phyloP scores from a whole-genome alignment of 2,888 invertebrate genomes.

The Archips crataeganus region DNA sequence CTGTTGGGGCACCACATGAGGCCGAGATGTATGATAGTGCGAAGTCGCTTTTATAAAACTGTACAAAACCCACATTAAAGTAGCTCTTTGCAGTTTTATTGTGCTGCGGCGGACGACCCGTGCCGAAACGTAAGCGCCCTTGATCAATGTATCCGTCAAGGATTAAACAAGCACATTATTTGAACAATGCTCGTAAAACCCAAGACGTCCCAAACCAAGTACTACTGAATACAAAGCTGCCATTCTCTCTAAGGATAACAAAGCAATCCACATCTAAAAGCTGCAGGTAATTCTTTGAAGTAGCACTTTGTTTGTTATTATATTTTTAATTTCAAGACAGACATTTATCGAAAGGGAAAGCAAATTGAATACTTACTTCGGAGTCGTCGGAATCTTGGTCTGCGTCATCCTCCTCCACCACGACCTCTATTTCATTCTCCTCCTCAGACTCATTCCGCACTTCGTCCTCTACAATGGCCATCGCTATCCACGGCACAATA shows the following conservation, averaged over 20 bases:
- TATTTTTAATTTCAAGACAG: neutral
- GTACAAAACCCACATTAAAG: neutral
- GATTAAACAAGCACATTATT: neutral
- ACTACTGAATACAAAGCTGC: neutral
- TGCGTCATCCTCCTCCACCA: slow-evolving; percentile 75
- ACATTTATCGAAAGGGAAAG: slow-evolving; percentile 19
- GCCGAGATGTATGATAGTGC: neutral
- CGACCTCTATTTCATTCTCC: slow-evolving; percentile 80
- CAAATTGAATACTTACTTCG: slow-evolving; percentile 64
- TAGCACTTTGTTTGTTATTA: neutral
- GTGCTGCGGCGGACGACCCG: neutral
- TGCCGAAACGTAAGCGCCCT: neutral
- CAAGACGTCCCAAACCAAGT: neutral
- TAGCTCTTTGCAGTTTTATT: neutral
- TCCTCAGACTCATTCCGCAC: slow-evolving; percentile 79
- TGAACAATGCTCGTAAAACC: neutral
- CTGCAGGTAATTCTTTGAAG: neutral
- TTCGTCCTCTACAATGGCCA: slow-evolving; percentile 82
- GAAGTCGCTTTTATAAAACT: neutral
- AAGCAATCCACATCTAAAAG: neutral
- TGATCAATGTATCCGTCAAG: neutral
- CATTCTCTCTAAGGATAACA: neutral
- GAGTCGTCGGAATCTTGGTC: slow-evolving; percentile 79
- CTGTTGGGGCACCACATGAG: neutral
- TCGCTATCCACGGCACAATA: slow-evolving; percentile 55